Conservation (phyloP, 2,113 vertebrate genomes). For the Danio rerio region GRCz12tu NC_133182.1:78064001-78064500, state of each 20-base stretch:
- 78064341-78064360: neutral
- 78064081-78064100: neutral
- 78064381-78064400: neutral
- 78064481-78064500: neutral
- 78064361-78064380: neutral
- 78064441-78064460: neutral
- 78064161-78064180: slow-evolving; percentile 49
- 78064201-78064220: slow-evolving; percentile 52
- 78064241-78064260: slow-evolving; percentile 46
- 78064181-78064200: slow-evolving; percentile 37
- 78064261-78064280: slow-evolving; percentile 2
- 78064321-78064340: slow-evolving; percentile 38
- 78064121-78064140: slow-evolving; percentile 41
- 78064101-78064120: neutral
- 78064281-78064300: slow-evolving; percentile 56
- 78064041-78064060: slow-evolving; percentile 2
- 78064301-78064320: slow-evolving; percentile 44
- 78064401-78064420: neutral
- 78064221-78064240: slow-evolving; percentile 37
- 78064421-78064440: neutral
- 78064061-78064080: slow-evolving; percentile 19
- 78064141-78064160: slow-evolving; percentile 48
- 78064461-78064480: neutral
- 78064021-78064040: slow-evolving; percentile 33
- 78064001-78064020: slow-evolving; percentile 33